Evolutionary conservation across 2,113 vertebrate genomes (phyloP).

Genomic region (Gambusia holbrooki): DNA sequence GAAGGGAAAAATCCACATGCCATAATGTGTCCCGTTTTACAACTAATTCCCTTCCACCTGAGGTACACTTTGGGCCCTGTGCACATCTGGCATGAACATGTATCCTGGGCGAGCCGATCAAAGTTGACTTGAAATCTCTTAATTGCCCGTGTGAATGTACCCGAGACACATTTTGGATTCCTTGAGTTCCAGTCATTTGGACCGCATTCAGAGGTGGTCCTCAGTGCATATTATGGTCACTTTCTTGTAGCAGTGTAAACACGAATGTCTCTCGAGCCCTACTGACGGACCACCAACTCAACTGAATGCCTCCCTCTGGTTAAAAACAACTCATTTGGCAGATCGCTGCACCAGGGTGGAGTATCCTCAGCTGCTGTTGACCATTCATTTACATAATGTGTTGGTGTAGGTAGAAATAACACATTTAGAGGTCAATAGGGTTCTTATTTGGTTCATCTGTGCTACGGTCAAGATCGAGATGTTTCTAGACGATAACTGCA

Average conservation of each 20-base stretch:
- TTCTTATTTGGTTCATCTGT: background rate
- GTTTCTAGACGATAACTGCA: background rate
- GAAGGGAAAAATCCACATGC: constrained; percentile 4
- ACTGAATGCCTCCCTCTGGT: constrained; percentile 1
- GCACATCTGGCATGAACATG: constrained; percentile 10
- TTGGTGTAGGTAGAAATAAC: background rate
- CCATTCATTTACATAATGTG: constrained; percentile 6
- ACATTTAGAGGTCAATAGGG: background rate
- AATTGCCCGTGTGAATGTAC: constrained; percentile 13
- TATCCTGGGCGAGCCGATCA: background rate
- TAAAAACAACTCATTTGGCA: constrained; percentile 1
- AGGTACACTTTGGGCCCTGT: background rate
- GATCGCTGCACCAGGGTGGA: constrained; percentile 1
- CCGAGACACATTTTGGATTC: background rate
- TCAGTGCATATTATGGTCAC: background rate
- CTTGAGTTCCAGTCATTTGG: constrained; percentile 6
- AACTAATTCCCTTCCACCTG: background rate
- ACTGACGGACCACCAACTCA: constrained; percentile 10
- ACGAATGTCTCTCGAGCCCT: background rate
- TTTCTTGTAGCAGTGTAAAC: constrained; percentile 10
- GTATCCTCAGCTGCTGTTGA: background rate
- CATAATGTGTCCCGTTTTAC: background rate
- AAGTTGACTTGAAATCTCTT: background rate
- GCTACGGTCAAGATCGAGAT: background rate
- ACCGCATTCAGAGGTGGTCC: constrained; percentile 9